Evolutionary conservation across 2,888 invertebrate genomes (phyloP).

Genomic region (Pherbina coryleti): DNA sequence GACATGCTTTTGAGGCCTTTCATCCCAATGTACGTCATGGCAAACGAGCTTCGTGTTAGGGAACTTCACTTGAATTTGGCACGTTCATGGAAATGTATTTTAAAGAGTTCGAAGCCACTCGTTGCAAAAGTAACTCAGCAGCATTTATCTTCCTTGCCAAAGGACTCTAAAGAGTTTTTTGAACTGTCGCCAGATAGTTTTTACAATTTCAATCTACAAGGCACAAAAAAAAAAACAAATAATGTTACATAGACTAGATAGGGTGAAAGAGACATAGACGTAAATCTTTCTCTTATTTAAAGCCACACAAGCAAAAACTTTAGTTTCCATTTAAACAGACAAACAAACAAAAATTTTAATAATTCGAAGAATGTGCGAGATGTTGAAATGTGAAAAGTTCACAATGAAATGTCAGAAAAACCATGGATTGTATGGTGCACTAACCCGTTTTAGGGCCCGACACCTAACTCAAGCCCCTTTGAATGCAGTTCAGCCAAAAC

Average conservation of each 20-base stretch:
- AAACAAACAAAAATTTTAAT: slow-evolving; percentile 36
- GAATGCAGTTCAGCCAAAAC: slow-evolving; percentile 27
- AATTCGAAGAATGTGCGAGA: slow-evolving; percentile 34
- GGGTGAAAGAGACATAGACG: slow-evolving; percentile 19
- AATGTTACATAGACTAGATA: not conserved
- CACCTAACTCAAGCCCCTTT: not conserved
- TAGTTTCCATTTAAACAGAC: slow-evolving; percentile 16
- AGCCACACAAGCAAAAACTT: slow-evolving; percentile 26
- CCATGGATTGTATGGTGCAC: not conserved
- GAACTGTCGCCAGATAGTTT: slow-evolving; percentile 40
- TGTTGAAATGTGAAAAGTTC: slow-evolving; percentile 39
- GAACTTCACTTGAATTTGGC: slow-evolving; percentile 25
- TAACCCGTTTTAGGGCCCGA: not conserved
- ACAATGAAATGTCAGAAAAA: slow-evolving; percentile 30
- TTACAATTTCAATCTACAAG: slow-evolving; percentile 17
- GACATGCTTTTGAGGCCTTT: too few species aligned
- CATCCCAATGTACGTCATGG: not conserved
- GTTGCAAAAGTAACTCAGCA: slow-evolving; percentile 29
- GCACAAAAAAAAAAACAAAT: slow-evolving; percentile 10
- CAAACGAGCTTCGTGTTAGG: not conserved
- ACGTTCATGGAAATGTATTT: not conserved
- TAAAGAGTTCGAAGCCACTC: slow-evolving; percentile 19
- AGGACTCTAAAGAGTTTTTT: slow-evolving; percentile 38
- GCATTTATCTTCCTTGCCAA: slow-evolving; percentile 28
- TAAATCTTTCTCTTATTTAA: slow-evolving; percentile 33